phyloP scores from a whole-genome alignment of 2,888 invertebrate genomes.

The Muscina levida region DNA sequence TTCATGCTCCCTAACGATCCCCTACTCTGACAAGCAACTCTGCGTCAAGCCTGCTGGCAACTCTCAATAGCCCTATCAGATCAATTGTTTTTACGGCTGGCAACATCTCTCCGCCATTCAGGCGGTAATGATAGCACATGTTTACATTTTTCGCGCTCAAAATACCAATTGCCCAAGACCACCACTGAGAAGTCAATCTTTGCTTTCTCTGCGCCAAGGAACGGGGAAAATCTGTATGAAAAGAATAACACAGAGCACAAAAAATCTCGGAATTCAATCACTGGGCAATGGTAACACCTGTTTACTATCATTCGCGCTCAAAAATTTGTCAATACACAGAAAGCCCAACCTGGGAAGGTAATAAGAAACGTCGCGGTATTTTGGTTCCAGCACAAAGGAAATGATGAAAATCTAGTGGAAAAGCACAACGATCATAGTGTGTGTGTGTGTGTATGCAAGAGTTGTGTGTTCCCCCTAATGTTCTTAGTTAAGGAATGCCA shows the following conservation, averaged over 20 bases:
- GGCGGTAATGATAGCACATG: neutral
- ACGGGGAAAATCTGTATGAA: neutral
- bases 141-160: slow-evolving; percentile 16
- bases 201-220: neutral
- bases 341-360: neutral
- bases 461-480: too few relatives aligned
- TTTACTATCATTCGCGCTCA: slow-evolving; percentile 59
- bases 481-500: neutral
- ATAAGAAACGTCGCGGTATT: too few relatives aligned
- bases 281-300: slow-evolving; percentile 33
- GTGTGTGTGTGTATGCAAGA: slow-evolving; percentile 2
- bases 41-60: too few relatives aligned
- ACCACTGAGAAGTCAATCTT: neutral
- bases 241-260: slow-evolving; percentile 13
- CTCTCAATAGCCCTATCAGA: too few relatives aligned
- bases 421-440: neutral
- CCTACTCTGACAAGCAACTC: too few relatives aligned
- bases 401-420: slow-evolving; percentile 33
- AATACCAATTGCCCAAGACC: slow-evolving; percentile 2
- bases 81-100: too few relatives aligned
- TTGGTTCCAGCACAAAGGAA: slow-evolving; percentile 12
- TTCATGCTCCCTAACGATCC: too few relatives aligned
- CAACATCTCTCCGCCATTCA: neutral
- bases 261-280: slow-evolving; percentile 41
- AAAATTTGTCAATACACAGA: slow-evolving; percentile 34